Evolutionary conservation across 1,140 invertebrate genomes (phyloP).

Genomic region (Hylaeus volcanicus): DNA sequence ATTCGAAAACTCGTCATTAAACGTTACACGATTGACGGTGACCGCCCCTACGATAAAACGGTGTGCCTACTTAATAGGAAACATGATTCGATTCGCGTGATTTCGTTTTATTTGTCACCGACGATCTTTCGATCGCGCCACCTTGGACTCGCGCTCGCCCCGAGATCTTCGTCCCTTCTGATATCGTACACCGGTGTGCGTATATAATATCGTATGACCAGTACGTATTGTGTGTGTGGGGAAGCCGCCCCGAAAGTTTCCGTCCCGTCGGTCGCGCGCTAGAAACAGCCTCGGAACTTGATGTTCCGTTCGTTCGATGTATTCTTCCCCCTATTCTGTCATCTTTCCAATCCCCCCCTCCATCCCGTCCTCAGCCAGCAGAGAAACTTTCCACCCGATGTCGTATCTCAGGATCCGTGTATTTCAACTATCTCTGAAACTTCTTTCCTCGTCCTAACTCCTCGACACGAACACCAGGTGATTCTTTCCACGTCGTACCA

Average conservation of each 20-base stretch:
- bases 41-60: slow-evolving; percentile 11
- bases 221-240: not conserved
- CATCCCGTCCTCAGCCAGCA: too few relatives aligned
- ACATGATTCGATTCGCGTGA: not conserved
- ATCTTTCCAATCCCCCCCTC: not conserved
- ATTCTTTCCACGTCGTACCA: not conserved
- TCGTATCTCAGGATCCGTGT: not conserved
- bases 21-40: slow-evolving; percentile 34
- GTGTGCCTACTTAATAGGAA: slow-evolving; percentile 32
- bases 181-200: slow-evolving; percentile 3
- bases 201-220: not conserved
- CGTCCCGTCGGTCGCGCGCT: not conserved
- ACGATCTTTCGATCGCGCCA: not conserved
- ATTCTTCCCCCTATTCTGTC: not conserved
- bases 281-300: not conserved
- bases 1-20: slow-evolving; percentile 32
- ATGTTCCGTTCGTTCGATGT: not conserved
- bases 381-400: slow-evolving; percentile 1
- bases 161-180: slow-evolving; percentile 5
- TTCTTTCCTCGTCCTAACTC: not conserved
- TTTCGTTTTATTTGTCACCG: slow-evolving; percentile 5
- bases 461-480: not conserved
- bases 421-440: not conserved
- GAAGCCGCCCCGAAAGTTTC: slow-evolving; percentile 23
- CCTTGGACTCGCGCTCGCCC: not conserved